These are phyloP conservation scores for Sciurus niger DNA, from an alignment of 2,113 vertebrate genomes.

Conservation along the genomic window DNA sequence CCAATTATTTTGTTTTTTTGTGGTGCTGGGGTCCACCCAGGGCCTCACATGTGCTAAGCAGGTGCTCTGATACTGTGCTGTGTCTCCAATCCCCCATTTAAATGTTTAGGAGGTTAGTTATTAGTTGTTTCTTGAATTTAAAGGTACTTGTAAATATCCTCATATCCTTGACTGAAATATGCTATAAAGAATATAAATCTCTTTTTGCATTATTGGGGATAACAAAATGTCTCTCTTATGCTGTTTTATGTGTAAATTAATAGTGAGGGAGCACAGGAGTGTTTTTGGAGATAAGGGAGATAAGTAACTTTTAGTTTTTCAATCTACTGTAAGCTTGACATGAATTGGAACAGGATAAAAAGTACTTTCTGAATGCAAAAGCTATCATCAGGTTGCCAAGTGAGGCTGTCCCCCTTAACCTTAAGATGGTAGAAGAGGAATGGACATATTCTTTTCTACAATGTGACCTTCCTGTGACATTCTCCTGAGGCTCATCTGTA, in stretches of 20 bases:
- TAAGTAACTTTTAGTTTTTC: not conserved
- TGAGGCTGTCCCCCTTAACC: not conserved
- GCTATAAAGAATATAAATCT: not conserved
- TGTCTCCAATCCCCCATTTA: not conserved
- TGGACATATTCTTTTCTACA: too few species aligned
- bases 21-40: not conserved
- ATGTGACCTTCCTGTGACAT: not conserved
- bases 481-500: not conserved
- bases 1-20: not conserved
- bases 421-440: not conserved
- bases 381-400: not conserved
- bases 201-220: not conserved
- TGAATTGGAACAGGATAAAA: not conserved
- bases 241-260: not conserved
- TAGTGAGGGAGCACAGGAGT: not conserved
- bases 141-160: not conserved
- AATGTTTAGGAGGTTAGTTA: not conserved
- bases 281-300: not conserved
- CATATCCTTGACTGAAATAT: not conserved
- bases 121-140: conserved; percentile 32
- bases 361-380: not conserved
- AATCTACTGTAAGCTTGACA: not conserved
- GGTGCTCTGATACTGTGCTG: not conserved
- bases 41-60: not conserved
- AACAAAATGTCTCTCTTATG: not conserved